Conservation (phyloP, 2,888 invertebrate genomes). For the Microctonus hyperodae region DNA sequence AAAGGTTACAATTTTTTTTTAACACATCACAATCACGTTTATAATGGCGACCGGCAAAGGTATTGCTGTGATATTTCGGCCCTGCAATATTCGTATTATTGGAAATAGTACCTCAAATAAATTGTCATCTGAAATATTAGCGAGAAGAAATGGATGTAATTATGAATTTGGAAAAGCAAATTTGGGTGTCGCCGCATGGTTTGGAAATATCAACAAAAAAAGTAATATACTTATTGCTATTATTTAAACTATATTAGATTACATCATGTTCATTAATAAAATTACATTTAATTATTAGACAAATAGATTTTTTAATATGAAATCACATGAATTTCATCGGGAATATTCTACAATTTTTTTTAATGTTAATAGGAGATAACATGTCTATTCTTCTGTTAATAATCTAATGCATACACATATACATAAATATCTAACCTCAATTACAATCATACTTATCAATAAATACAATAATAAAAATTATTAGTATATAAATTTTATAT, state of each 20-base stretch:
- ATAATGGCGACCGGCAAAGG: conserved; percentile 64
- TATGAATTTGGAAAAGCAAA: conserved; percentile 45
- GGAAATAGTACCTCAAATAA: conserved; percentile 51
- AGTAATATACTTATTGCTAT: conserved; percentile 47
- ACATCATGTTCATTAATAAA: conserved; percentile 49
- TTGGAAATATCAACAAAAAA: conserved; percentile 47
- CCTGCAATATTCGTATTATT: conserved; percentile 56
- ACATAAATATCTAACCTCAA: too few relatives aligned
- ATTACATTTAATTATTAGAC: neutral
- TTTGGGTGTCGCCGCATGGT: conserved; percentile 50
- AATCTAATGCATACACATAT: too few relatives aligned
- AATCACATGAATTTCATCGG: neutral
- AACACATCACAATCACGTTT: conserved; percentile 24
- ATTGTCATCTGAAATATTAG: conserved; percentile 43
- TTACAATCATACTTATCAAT: too few relatives aligned
- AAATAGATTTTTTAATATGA: neutral
- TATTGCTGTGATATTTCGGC: conserved; percentile 57
- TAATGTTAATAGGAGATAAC: too few relatives aligned
- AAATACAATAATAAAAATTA: neutral
- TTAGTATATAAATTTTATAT: neutral
- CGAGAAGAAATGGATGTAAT: conserved; percentile 47
- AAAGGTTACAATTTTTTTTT: conserved; percentile 50
- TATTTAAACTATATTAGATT: conserved; percentile 40
- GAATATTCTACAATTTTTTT: neutral
- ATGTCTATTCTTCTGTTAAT: too few relatives aligned